Percentiles rank a stretch among this genome's conserved stretches.
phyloP scores from a whole-genome alignment of 1,140 invertebrate species.

The Drosophila willistoni region DNA sequence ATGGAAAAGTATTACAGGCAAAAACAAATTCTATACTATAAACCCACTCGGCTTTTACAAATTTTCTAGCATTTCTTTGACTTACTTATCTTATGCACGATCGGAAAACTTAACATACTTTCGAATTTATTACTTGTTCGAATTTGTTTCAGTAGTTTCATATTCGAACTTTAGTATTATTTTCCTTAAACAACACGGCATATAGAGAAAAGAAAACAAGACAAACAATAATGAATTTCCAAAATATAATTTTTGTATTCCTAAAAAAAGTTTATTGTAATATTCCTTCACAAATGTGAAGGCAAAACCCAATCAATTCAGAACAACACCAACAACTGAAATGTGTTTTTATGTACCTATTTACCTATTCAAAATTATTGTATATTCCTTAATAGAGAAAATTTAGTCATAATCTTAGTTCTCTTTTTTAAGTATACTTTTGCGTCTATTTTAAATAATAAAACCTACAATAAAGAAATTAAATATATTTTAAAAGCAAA shows the following conservation, averaged over 20 bases:
- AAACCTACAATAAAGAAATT: slow-evolving; percentile 38
- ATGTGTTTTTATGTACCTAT: slow-evolving; percentile 51
- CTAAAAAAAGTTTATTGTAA: not conserved
- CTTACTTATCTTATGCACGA: slow-evolving; percentile 15
- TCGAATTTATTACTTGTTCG: slow-evolving; percentile 66
- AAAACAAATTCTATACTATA: slow-evolving; percentile 17
- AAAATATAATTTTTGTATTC: slow-evolving; percentile 1
- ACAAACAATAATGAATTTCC: not conserved
- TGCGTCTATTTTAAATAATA: slow-evolving; percentile 35
- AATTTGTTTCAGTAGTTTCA: slow-evolving; percentile 46
- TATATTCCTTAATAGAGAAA: slow-evolving; percentile 42
- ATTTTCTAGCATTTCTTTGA: slow-evolving; percentile 29
- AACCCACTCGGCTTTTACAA: slow-evolving; percentile 24
- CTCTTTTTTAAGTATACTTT: slow-evolving; percentile 39
- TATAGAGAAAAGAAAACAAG: not conserved
- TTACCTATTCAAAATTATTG: slow-evolving; percentile 7
- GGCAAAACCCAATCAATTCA: not conserved
- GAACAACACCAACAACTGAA: slow-evolving; percentile 16
- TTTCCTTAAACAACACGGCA: slow-evolving; percentile 20
- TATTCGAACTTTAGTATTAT: slow-evolving; percentile 58
- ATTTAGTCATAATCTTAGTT: slow-evolving; percentile 34
- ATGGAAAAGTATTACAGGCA: slow-evolving; percentile 21
- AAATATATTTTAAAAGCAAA: slow-evolving; percentile 13
- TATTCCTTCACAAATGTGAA: not conserved
- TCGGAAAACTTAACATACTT: slow-evolving; percentile 16